phyloP scores from a whole-genome alignment of 2,797 vertebrate genomes.

The Sorex maritimensis region DNA sequence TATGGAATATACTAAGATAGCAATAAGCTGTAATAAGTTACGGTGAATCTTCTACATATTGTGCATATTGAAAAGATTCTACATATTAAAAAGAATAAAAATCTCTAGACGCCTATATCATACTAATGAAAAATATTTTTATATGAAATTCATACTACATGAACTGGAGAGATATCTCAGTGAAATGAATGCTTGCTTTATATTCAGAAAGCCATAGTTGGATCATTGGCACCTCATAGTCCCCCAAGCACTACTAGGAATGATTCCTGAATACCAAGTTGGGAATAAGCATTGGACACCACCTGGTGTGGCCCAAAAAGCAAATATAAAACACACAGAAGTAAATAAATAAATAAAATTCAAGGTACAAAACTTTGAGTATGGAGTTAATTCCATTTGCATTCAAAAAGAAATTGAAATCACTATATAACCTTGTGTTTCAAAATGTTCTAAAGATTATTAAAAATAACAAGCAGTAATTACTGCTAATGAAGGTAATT shows the following conservation, averaged over 20 bases:
- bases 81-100: background rate
- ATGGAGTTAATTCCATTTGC: background rate
- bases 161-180: no score
- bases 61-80: background rate
- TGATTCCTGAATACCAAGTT: no score
- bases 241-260: no score
- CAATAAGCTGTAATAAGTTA: background rate
- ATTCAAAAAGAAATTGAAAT: background rate
- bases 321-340: no score
- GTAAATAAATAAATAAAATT: background rate
- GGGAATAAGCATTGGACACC: no score
- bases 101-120: background rate
- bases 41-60: background rate
- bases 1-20: background rate
- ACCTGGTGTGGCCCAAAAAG: no score
- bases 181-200: no score
- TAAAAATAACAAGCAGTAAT: background rate
- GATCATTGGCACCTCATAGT: no score
- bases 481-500: background rate
- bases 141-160: background rate
- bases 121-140: constrained; percentile 1
- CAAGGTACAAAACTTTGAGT: background rate
- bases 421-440: background rate
- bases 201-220: no score
- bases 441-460: constrained; percentile 15